Evolutionary conservation across 2,113 vertebrate species (phyloP).

Genomic region (Saguinus midas): DNA sequence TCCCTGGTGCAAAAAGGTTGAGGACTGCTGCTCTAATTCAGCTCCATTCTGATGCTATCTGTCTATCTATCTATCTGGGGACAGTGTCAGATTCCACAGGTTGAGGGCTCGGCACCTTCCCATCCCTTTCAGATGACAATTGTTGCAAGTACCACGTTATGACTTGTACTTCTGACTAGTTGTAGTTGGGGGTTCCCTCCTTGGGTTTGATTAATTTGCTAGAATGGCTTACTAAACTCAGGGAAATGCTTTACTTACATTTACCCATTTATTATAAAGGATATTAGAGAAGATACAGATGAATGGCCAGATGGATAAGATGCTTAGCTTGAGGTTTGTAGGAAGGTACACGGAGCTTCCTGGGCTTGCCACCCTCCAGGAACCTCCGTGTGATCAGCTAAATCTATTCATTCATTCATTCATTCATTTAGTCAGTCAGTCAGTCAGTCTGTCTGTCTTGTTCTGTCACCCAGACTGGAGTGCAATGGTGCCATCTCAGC

Average conservation of each 20-base stretch:
- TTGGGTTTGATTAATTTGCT: not conserved
- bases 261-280: not conserved
- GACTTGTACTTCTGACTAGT: not conserved
- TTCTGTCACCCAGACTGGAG: no score
- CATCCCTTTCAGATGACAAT: not conserved
- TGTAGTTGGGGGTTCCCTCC: not conserved
- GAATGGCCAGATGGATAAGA: not conserved
- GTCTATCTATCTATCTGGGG: not conserved
- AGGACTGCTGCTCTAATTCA: not conserved
- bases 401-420: no score
- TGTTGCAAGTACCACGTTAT: not conserved
- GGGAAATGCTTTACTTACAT: not conserved
- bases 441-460: no score
- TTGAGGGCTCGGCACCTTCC: not conserved
- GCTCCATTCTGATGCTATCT: not conserved
- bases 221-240: not conserved
- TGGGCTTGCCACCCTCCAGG: not conserved
- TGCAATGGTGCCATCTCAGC: no score
- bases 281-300: not conserved
- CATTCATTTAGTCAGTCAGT: no score
- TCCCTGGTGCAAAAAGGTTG: no score
- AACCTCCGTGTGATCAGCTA: not conserved
- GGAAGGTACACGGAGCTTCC: not conserved
- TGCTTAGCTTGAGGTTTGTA: not conserved
- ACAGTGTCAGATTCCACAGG: not conserved